Evolutionary conservation across 2,113 vertebrate species (phyloP).

Genomic region (Oncorhynchus keta): DNA sequence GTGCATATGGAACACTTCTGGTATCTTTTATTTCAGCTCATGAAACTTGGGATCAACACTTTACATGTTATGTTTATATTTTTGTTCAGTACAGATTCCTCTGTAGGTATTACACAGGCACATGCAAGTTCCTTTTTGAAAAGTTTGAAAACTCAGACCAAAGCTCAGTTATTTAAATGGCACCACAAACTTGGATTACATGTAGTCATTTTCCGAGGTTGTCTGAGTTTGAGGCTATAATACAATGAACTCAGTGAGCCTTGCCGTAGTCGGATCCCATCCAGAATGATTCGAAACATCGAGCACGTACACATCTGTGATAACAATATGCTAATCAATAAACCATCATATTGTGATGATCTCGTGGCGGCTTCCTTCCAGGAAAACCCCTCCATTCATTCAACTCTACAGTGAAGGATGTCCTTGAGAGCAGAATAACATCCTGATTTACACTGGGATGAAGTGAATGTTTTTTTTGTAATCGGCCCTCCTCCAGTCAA

Average conservation of each 20-base stretch:
- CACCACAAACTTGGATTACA: background rate
- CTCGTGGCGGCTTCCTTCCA: slow-evolving; percentile 51
- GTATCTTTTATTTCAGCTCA: too few species aligned
- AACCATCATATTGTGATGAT: slow-evolving; percentile 14
- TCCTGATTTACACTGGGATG: slow-evolving; percentile 62
- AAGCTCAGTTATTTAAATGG: background rate
- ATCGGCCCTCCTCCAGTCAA: slow-evolving; percentile 20
- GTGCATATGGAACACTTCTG: too few species aligned
- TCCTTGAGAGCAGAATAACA: slow-evolving; percentile 66
- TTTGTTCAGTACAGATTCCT: too few species aligned
- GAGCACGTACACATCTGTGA: slow-evolving; percentile 17
- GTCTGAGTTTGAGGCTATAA: slow-evolving; percentile 27
- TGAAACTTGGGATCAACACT: too few species aligned
- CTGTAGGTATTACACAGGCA: background rate
- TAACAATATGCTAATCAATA: slow-evolving; percentile 33
- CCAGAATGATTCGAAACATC: background rate
- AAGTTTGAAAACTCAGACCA: background rate
- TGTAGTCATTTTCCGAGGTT: background rate
- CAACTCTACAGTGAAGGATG: slow-evolving; percentile 52
- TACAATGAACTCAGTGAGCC: slow-evolving; percentile 42
- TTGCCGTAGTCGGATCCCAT: slow-evolving; percentile 4
- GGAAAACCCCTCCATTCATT: slow-evolving; percentile 51
- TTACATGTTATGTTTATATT: too few species aligned
- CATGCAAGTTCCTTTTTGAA: background rate
- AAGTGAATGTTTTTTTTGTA: slow-evolving; percentile 50